These are phyloP conservation scores for Osmerus mordax DNA, from an alignment of 2,113 vertebrate species.

Conservation along the genomic window DNA sequence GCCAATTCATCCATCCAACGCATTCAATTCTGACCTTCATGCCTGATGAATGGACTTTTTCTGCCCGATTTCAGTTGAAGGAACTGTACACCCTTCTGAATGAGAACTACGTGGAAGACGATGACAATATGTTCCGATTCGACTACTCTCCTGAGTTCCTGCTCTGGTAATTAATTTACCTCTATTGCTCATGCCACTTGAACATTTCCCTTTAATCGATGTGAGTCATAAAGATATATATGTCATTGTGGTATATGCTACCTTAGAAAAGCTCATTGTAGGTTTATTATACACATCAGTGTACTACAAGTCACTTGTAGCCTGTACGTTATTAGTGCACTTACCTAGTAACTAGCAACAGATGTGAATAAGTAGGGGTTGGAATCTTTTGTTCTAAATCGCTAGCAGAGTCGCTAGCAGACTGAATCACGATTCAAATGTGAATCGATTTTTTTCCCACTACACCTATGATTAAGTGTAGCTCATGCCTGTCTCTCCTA, in stretches of 20 bases:
- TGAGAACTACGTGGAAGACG: conserved; percentile 98
- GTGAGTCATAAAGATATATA: background rate
- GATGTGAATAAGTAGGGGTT: background rate
- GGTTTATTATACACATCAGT: background rate
- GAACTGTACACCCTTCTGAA: conserved; percentile 97
- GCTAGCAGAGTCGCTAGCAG: too few relatives aligned
- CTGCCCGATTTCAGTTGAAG: conserved; percentile 77
- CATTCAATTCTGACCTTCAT: background rate
- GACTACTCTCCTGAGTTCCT: conserved; percentile 98
- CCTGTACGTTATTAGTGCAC: too few relatives aligned
- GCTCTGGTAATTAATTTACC: conserved; percentile 80
- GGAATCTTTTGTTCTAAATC: too few relatives aligned
- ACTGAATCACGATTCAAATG: too few relatives aligned
- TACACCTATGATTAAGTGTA: background rate
- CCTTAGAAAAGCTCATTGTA: background rate
- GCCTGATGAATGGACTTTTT: background rate
- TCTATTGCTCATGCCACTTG: background rate
- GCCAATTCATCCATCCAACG: background rate
- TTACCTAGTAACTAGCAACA: too few relatives aligned
- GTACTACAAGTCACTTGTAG: too few relatives aligned
- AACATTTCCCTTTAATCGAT: too few relatives aligned
- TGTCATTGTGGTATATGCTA: background rate
- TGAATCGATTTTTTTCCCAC: too few relatives aligned
- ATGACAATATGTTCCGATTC: conserved; percentile 99
- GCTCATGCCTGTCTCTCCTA: conserved; percentile 43